Base-by-base conservation (phyloP, 2,888 invertebrate species). In the Odontocolon sp. region DNA sequence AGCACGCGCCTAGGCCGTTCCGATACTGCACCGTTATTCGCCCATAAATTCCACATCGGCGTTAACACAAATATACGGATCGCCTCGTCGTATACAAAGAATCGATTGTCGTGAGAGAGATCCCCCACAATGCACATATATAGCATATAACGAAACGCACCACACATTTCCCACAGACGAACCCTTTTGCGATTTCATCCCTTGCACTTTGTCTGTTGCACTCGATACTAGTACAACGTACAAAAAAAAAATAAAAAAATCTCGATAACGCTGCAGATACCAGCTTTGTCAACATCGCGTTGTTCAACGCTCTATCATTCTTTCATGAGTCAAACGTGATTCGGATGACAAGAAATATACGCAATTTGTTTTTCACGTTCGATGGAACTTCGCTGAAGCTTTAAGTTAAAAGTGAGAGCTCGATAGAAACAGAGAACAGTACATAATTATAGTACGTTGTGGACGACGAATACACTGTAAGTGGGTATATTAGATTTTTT, bases 21-120 rank as follows among this genome's bases (percentile, higher is more conserved):
- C 81, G 82, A 82, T 83, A 79, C 78, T 70, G 63, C 80, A 78
- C 79, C 80, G 83, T 86, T 85, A 85, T 86, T 82, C 83, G 74
- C 76, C 82, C 82, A 84, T 85, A 86, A 83, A 86, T 85, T 83
- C 78, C 70, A 80, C 82, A 82, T 82, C 81, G 81, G 77, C 77
- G 80, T 81, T 78, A 82, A 80, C 76, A 70, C 79, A 69, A 80
- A 82, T 77, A 79, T 75, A 76, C 78, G 70, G 76, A 78, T 76
- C 76, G 70, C 50, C 56, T 66, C 57, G 9, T 66, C 57, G 9
- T 56, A 23, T 75, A 61, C 64, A 74, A 80, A 79, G 76, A 31
- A 21, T 63, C 63, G 47, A 63, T 63, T 18, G 63, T 63, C 63
- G 33, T 36, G 31, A 18, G 54, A 16, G 31, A 18, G n/a, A n/a